These are phyloP conservation scores for Notarius quadriscutis DNA, from an alignment of 2,113 vertebrate genomes.

Conservation along the genomic window DNA sequence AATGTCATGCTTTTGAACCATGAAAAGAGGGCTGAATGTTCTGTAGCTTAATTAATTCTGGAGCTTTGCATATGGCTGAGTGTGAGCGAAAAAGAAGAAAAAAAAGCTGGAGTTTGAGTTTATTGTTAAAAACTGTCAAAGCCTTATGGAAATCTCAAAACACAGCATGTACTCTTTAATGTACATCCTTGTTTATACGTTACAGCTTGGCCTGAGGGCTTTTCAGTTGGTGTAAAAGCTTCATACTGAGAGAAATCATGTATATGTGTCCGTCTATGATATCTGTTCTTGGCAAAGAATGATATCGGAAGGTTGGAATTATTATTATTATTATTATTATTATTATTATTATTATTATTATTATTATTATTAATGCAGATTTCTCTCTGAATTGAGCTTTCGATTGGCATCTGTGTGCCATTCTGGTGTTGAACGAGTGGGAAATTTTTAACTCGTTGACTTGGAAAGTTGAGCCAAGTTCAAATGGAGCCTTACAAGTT, in stretches of 20 bases:
- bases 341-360: constrained; percentile 16
- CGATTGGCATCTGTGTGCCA: not conserved
- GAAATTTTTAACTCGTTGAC: constrained; percentile 19
- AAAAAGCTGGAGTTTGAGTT: not conserved
- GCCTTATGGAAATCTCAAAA: not conserved
- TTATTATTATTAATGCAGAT: not conserved
- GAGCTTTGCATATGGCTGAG: constrained; percentile 27
- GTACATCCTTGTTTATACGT: not conserved
- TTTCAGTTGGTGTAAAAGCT: not conserved
- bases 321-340: constrained; percentile 9
- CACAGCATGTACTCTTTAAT: not conserved
- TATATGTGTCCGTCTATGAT: not conserved
- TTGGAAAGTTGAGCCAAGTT: constrained; percentile 3
- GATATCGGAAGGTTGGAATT: not conserved
- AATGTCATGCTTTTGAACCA: constrained; percentile 46
- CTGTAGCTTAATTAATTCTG: constrained; percentile 27
- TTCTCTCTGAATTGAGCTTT: not conserved
- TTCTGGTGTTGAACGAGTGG: constrained; percentile 20
- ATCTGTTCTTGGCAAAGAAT: not conserved
- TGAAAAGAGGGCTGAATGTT: constrained; percentile 29
- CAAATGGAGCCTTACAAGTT: constrained; percentile 15
- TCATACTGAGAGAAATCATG: not conserved
- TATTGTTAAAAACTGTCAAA: not conserved
- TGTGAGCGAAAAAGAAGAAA: not conserved
- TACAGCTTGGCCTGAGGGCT: not conserved